Conservation (phyloP, 92 coral and sea anemone genomes). For the Parazoanthus darwini region DNA sequence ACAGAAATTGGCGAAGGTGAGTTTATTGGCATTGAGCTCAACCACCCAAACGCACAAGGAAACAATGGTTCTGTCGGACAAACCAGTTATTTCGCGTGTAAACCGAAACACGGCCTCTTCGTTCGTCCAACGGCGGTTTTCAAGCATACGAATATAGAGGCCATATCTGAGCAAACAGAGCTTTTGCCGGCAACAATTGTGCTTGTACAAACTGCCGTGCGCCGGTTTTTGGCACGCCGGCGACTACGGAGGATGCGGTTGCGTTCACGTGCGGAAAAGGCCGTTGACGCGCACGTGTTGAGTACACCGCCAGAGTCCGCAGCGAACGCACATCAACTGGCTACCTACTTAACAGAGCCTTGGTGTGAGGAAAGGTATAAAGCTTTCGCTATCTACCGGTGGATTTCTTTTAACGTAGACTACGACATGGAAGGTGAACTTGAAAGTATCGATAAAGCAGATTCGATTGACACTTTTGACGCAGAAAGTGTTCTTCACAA, state of each 20-base stretch:
- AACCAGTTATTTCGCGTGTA: conserved; percentile 54
- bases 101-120: conserved; percentile 71
- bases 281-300: conserved; percentile 62
- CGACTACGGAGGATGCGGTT: conserved; percentile 55
- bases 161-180: conserved; percentile 13
- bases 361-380: conserved; percentile 65
- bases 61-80: conserved; percentile 61
- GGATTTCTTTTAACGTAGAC: conserved; percentile 62
- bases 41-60: conserved; percentile 68
- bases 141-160: conserved; percentile 48
- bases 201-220: conserved; percentile 66
- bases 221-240: conserved; percentile 57
- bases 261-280: conserved; percentile 57
- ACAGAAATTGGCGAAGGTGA: conserved; percentile 67
- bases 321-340: conserved; percentile 47
- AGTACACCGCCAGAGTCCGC: conserved; percentile 53
- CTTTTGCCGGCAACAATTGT: conserved; percentile 63
- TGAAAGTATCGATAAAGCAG: conserved; percentile 53
- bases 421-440: conserved; percentile 71
- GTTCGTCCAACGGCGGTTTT: conserved; percentile 66
- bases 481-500: conserved; percentile 55
- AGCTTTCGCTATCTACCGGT: conserved; percentile 70
- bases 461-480: conserved; percentile 18
- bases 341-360: conserved; percentile 62
- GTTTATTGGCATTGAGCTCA: conserved; percentile 74